These are phyloP conservation scores for Aleiodes alternator DNA, from an alignment of 2,888 invertebrate species.

Conservation along the genomic window DNA sequence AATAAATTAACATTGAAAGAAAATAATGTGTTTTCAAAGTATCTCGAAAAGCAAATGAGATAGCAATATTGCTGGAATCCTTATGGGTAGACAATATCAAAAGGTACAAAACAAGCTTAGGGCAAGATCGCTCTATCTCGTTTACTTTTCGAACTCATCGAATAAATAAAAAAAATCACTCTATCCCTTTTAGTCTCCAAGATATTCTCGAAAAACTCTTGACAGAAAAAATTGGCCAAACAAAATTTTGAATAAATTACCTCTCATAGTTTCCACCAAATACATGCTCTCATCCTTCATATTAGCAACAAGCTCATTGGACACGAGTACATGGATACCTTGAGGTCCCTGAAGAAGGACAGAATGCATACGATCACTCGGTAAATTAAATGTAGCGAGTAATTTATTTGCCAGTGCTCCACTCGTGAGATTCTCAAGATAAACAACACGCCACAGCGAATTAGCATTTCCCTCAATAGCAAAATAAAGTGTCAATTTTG, in stretches of 20 bases:
- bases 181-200: too few relatives aligned
- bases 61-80: too few relatives aligned
- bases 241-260: slow-evolving; percentile 62
- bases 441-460: slow-evolving; percentile 87
- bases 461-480: slow-evolving; percentile 80
- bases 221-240: neutral
- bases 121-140: neutral
- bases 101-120: too few relatives aligned
- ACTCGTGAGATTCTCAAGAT: slow-evolving; percentile 77
- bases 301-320: slow-evolving; percentile 90
- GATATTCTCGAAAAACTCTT: neutral
- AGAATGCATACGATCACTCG: slow-evolving; percentile 68
- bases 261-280: slow-evolving; percentile 79
- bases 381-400: slow-evolving; percentile 68
- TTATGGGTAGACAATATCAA: too few relatives aligned
- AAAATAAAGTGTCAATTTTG: slow-evolving; percentile 90
- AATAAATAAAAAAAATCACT: too few relatives aligned
- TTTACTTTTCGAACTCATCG: too few relatives aligned
- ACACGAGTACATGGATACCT: slow-evolving; percentile 88
- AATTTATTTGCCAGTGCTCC: slow-evolving; percentile 68
- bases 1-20: neutral
- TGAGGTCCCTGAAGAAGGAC: slow-evolving; percentile 89
- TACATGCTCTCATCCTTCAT: slow-evolving; percentile 88
- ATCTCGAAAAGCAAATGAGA: too few relatives aligned
- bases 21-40: too few relatives aligned